Percentiles rank a stretch among this genome's conserved stretches.
Conservation (phyloP, 2,888 invertebrate genomes). For the Serripes groenlandicus region DNA sequence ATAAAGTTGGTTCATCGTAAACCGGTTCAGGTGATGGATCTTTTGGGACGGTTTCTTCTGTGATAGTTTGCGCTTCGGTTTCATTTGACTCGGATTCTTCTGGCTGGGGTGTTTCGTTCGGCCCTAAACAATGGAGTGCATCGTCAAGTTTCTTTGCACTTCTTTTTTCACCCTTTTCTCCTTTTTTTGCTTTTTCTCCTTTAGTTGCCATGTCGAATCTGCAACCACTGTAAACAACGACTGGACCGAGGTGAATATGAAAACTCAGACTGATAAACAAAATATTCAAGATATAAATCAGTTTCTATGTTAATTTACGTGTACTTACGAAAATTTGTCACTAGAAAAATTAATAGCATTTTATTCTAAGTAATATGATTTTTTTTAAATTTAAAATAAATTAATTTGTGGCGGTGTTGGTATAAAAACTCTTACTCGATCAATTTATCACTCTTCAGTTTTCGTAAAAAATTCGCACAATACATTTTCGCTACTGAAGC, state of each 20-base stretch:
- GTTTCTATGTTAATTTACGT: too few relatives aligned
- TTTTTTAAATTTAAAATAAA: too few relatives aligned
- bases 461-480: too few relatives aligned
- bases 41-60: conserved; percentile 68
- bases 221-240: conserved; percentile 70
- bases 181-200: conserved; percentile 75
- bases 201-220: conserved; percentile 79
- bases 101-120: conserved; percentile 72
- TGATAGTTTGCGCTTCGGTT: conserved; percentile 37
- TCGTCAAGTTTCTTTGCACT: conserved; percentile 80
- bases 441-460: too few relatives aligned
- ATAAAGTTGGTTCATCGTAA: conserved; percentile 84
- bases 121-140: conserved; percentile 68
- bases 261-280: too few relatives aligned
- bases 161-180: conserved; percentile 78
- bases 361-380: too few relatives aligned
- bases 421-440: too few relatives aligned
- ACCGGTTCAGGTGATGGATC: conserved; percentile 80
- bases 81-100: conserved; percentile 66
- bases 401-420: too few relatives aligned
- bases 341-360: too few relatives aligned
- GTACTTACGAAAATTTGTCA: too few relatives aligned
- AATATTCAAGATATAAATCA: background rate
- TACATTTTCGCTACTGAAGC: too few relatives aligned
- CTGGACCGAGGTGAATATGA: conserved; percentile 56